phyloP scores from a whole-genome alignment of 2,888 invertebrate species.

The Metellina segmentata region DNA sequence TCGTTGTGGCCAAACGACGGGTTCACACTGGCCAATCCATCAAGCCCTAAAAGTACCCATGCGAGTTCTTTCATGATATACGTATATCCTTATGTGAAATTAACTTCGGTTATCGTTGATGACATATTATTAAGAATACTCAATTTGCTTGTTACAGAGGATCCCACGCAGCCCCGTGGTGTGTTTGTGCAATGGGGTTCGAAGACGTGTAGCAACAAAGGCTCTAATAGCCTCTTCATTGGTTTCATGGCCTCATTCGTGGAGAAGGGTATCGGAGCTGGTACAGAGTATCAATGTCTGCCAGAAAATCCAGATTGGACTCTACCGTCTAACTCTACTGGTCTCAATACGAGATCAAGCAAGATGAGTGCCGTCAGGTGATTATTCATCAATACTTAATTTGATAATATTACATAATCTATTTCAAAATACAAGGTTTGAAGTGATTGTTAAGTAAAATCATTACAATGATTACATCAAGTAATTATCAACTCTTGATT shows the following conservation, averaged over 20 bases:
- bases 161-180: conserved; percentile 3
- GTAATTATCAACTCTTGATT: no score
- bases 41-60: no score
- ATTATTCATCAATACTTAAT: no score
- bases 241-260: conserved; percentile 38
- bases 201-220: conserved; percentile 10
- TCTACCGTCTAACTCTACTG: neutral
- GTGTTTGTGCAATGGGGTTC: conserved; percentile 46
- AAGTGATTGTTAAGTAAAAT: no score
- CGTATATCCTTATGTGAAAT: no score
- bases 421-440: no score
- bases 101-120: no score
- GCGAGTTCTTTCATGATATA: no score
- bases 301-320: conserved; percentile 43
- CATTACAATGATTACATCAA: no score
- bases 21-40: no score
- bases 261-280: conserved; percentile 39
- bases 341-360: neutral
- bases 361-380: conserved; percentile 7
- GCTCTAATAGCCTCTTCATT: conserved; percentile 1
- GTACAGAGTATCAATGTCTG: conserved; percentile 44
- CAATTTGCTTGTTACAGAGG: neutral
- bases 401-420: no score
- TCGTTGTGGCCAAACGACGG: no score
- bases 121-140: neutral